Evolutionary conservation across 2,888 invertebrate genomes (phyloP).

Genomic region (Pterostichus niger): DNA sequence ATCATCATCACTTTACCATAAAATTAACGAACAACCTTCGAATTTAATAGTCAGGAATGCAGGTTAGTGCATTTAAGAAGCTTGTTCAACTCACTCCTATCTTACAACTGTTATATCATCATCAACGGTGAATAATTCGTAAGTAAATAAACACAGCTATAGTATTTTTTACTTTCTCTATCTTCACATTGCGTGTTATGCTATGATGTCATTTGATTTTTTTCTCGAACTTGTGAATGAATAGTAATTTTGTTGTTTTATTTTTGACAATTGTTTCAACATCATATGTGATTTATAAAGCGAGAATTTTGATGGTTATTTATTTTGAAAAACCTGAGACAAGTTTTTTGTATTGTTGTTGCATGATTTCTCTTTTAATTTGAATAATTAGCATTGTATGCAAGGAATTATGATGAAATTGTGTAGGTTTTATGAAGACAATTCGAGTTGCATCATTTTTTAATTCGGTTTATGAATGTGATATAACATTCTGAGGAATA

Average conservation of each 20-base stretch:
- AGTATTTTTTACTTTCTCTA: constrained; percentile 24
- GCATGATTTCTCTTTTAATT: constrained; percentile 31
- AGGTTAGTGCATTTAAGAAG: constrained; percentile 26
- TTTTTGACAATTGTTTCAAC: not conserved
- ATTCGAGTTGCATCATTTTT: not conserved
- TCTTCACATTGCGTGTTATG: constrained; percentile 23
- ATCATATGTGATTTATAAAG: not conserved
- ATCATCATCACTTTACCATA: constrained; percentile 20
- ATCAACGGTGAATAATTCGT: constrained; percentile 22
- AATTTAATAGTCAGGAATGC: constrained; percentile 2
- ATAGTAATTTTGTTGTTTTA: constrained; percentile 26
- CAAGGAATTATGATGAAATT: constrained; percentile 21
- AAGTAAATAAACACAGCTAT: constrained; percentile 5
- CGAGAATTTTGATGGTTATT: constrained; percentile 25
- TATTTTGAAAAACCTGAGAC: constrained; percentile 1
- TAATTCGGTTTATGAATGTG: too few relatives aligned
- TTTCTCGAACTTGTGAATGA: constrained; percentile 33
- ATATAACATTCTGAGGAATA: too few relatives aligned
- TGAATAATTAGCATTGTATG: constrained; percentile 12
- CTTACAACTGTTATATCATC: constrained; percentile 28
- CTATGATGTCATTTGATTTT: constrained; percentile 26
- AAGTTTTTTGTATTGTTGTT: constrained; percentile 1
- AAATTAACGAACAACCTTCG: constrained; percentile 27
- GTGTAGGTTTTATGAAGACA: constrained; percentile 12
- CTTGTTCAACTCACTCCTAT: constrained; percentile 23